Evolutionary conservation across 2,888 invertebrate species (phyloP).

Genomic region (Brachyptera risi): DNA sequence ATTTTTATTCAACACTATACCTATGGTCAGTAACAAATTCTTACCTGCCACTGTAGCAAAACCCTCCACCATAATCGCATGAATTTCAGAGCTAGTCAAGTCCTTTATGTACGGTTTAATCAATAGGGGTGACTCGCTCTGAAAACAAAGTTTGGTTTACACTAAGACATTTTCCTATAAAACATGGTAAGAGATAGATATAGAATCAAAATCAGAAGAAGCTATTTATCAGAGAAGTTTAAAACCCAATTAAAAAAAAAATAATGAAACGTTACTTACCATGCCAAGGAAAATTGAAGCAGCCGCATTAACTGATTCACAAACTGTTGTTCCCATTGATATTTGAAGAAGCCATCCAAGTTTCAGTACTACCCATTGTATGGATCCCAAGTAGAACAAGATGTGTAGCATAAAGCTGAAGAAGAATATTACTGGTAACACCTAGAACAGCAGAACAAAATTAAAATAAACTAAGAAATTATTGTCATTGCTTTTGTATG

Average conservation of each 20-base stretch:
- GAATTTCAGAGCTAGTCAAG: constrained; percentile 87
- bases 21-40: neutral
- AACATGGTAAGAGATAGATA: too few relatives aligned
- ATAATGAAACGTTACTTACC: constrained; percentile 49
- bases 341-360: constrained; percentile 72
- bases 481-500: too few relatives aligned
- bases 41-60: constrained; percentile 91
- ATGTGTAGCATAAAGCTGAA: constrained; percentile 88
- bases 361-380: constrained; percentile 80
- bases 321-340: constrained; percentile 81
- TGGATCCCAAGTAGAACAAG: constrained; percentile 80
- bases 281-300: constrained; percentile 93
- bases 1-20: neutral
- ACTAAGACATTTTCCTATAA: too few relatives aligned
- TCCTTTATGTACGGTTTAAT: constrained; percentile 81
- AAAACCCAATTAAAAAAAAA: constrained; percentile 4
- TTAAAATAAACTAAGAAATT: too few relatives aligned
- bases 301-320: constrained; percentile 89
- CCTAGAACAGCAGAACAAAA: too few relatives aligned
- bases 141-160: too few relatives aligned
- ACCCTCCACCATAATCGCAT: constrained; percentile 90
- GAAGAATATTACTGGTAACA: constrained; percentile 88
- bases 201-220: too few relatives aligned
- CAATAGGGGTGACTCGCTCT: constrained; percentile 87
- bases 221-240: neutral